Base-by-base conservation (phyloP, 2,113 vertebrate genomes). In the Laticauda laticaudata region DNA sequence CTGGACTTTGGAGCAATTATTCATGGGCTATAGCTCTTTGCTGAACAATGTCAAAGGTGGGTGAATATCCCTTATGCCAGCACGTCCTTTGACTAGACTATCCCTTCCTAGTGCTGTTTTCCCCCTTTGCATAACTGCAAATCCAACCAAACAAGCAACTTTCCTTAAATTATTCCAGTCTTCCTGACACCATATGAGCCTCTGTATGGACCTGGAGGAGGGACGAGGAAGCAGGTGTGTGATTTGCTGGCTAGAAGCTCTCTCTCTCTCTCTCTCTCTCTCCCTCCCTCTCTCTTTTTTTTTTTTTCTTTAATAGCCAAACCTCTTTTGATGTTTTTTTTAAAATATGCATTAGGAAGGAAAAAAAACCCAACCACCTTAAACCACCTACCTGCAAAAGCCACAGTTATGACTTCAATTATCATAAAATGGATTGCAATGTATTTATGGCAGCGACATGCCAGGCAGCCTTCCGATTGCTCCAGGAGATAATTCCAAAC, bases 381-480 rank as follows among this genome's bases (percentile, higher is more conserved):
- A 81, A 81, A 81, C 34, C 93, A 92, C 91, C 93, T 89, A 92
- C 89, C 95, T 93, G 91, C 7, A 53, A 69, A 90, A 85, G 90
- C 75, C 9, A 6, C 59, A 26, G 86, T 91, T 94, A 75, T 92
- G 91, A 69, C 91, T 94, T 94, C 91, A 94, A 94, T 92, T 92
- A 94, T 90, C 88, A 92, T 94, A 94, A 94, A 94, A 94, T 90
- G 93, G 81, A 94, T 94, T 94, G 93, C 93, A 90, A 61, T 45
- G 91, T 92, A 92, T 94, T 92, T 92, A 90, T 45, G 91, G 91
- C 91, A 69, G 93, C 56, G 11, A 88, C 93, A 56, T 88, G 56
- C 88, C 56, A 81, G 88, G 93, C 75, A 75, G 57, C 88, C 51
- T 56, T 51, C 75, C 26, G 87, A 92, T 94, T 90, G 93, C 93